Conservation (phyloP, 2,888 invertebrate genomes). For the Pteria penguin region DNA sequence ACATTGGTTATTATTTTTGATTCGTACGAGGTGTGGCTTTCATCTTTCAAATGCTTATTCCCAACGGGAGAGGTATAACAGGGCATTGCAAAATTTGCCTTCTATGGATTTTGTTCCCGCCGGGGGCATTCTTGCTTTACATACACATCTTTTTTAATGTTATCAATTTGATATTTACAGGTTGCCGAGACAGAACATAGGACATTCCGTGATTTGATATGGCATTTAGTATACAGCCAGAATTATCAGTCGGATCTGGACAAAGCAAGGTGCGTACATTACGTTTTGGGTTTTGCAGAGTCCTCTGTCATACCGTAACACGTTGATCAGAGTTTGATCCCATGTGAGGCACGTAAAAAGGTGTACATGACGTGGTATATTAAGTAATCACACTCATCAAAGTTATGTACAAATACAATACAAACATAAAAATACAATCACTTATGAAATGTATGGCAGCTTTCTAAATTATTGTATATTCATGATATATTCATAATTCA, state of each 20-base stretch:
- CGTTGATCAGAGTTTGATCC: too few species aligned
- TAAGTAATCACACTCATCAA: too few species aligned
- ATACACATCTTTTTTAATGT: neutral
- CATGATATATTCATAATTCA: too few species aligned
- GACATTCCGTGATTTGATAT: slow-evolving; percentile 79
- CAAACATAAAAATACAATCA: too few species aligned
- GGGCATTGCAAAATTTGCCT: neutral
- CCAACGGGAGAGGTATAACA: neutral
- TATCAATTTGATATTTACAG: slow-evolving; percentile 56
- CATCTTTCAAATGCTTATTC: neutral
- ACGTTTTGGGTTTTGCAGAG: too few species aligned
- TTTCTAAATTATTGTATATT: too few species aligned
- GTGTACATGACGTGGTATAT: too few species aligned
- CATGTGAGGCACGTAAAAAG: too few species aligned
- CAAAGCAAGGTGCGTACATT: slow-evolving; percentile 74
- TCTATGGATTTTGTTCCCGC: neutral
- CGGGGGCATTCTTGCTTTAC: neutral
- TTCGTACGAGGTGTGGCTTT: neutral
- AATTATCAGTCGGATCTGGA: slow-evolving; percentile 78
- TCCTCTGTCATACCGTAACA: too few species aligned
- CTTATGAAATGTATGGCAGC: too few species aligned
- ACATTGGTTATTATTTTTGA: neutral
- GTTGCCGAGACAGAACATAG: slow-evolving; percentile 78
- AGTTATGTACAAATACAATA: too few species aligned
- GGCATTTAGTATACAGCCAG: slow-evolving; percentile 78